Evolutionary conservation across 2,797 vertebrate species (phyloP), one percentile per base, ranked within the genome.

Genomic region (Sebastes nivosus): DNA sequence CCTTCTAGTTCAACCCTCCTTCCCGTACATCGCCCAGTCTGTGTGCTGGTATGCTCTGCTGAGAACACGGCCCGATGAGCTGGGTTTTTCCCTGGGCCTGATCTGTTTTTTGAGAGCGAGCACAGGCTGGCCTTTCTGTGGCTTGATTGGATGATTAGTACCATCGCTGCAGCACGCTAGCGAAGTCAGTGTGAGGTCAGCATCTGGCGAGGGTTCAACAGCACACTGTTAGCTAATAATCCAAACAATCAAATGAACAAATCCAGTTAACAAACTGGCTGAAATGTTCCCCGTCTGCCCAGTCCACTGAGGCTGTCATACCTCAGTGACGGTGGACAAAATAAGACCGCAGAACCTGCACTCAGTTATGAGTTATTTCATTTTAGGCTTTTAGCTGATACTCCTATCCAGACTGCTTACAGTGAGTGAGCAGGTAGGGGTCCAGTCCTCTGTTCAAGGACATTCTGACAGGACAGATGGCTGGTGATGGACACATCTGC

Each of bases 401-500:
- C 67, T 79, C 60, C n/a, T 38, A n/a, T 61, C 75, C 82, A 77
- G 75, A 75, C 61, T 76, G 79, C 68, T 82, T 75, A 52, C 38
- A 76, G 80, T n/a, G 55, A 82, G 73, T 34, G 36, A 77, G 80
- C 75, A 88, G 89, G 85, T 89, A 86, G 81, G 68, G 85, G 81
- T 90, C 81, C 83, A 78, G 73, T 80, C 79, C 80, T 80, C 67
- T 75, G 78, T 55, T 85, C 89, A 88, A 92, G 90, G 89, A 83
- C 88, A 87, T 86, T 85, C 70, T 84, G 84, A 90, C 86, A 87
- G 84, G 89, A 89, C 90, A 93, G 90, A 92, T 90, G 90, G 91
- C 78, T 83, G 78, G 69, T 89, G 88, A 92, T 88, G 87, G 90
- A 92, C 85, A 77, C 90, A 89, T 91, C 89, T 92, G 90, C 88